Base-by-base conservation (phyloP, 2,888 invertebrate species). In the Gisinianus flammeolus region DNA sequence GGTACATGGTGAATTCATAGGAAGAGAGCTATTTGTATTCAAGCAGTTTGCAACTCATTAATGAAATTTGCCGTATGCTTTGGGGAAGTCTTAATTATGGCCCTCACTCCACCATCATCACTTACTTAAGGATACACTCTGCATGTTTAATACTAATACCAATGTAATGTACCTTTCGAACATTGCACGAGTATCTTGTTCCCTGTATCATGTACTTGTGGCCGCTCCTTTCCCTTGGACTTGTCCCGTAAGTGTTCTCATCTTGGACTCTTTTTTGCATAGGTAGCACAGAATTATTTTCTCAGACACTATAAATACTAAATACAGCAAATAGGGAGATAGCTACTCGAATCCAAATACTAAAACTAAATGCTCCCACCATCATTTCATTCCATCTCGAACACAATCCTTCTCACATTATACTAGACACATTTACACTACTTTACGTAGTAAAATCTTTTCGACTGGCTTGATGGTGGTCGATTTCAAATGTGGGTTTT, bases 31-130 rank as follows among this genome's bases (percentile, higher is more conserved):
- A 82, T 83, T 83, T 82, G 81, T 83, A 84, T 83, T 81, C 83
- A 79, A 79, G 77, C 79, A 81, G 81, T 82, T 82, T 81, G 79
- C 83, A 82, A 81, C 78, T 81, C 83, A 84, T 83, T 84, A 83
- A 82, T 80, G 82, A 80, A 84, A 82, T 84, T 82, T 80, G 79
- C 83, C 81, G 79, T 80, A 77, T 82, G 78, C 79, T 77, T 28
- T 62, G 76, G 80, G 76, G 80, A 81, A 78, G 80, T 83, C 81
- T 83, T 83, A 83, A 83, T 83, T 83, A 83, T 83, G 67, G 80
- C 81, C 79, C 64, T 76, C 75, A 68, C 80, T 69, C 64, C 76
- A 62, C 76, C 68, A 77, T 69, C 73, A 78, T 76, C 77, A 76
- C 74, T 58, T 56, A 74, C 73, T 68, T 77, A 54, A 66, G 73